Evolutionary conservation across 2,888 invertebrate species (phyloP), one percentile per base, ranked within the genome.

Genomic region (Pherbina coryleti): DNA sequence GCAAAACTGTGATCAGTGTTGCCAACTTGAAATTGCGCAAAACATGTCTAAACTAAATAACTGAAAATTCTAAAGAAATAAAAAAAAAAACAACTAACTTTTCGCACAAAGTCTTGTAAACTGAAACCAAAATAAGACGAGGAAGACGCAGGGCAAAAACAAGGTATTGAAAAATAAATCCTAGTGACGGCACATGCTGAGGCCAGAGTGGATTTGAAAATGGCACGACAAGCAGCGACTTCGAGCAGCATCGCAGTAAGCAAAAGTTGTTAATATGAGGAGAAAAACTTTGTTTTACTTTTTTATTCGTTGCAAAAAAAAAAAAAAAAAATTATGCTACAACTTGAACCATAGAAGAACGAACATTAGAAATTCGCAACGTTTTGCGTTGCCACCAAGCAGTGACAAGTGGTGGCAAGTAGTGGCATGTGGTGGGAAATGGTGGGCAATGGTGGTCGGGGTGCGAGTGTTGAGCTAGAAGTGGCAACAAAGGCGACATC

Each of bases 401-500:
- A 19, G 28, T 19, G 34, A 31, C 28, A 37, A 28, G 28, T 17
- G 8, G 28, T 34, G 9, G 62, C 60, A 62, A 71, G 31, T 51
- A 34, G 53, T n/a, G 28, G 71, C n/a, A 49, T 8, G 37, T n/a
- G 9, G 28, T 19, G 34, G 17, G 17, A 37, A 28, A 17, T 17
- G 8, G 28, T 34, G 9, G 62, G 44, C 49, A 71, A 19, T 51
- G 55, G 53, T n/a, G 28, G 71, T n/a, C 19, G 28, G 64, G n/a
- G 69, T n/a, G 69, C 14, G 37, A n/a, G 64, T 64, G 31, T 64
- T 69, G n/a, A 19, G 73, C 28, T 51, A 64, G 37, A 51, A 51
- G 49, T 22, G 19, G 64, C 51, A 51, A 72, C 72, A 72, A 72
- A 69, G 80, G 78, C 81, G 79, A 82, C 81, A 80, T 82, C 82